Evolutionary conservation across 2,888 invertebrate genomes (phyloP).

Genomic region (Lottia scabra): DNA sequence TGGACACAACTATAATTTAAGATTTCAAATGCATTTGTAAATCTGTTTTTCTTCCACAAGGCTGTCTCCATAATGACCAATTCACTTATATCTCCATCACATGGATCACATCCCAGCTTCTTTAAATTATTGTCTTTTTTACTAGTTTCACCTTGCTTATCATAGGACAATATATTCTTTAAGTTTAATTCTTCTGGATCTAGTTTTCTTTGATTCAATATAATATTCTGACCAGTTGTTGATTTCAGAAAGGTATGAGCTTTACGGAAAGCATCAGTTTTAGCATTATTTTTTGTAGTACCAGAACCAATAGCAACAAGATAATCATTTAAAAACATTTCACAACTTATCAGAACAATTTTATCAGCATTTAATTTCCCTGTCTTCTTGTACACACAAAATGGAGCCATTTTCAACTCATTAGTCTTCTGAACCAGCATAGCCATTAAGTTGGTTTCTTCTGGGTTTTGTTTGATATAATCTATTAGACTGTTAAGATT

Average conservation of each 20-base stretch:
- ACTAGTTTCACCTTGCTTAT: neutral
- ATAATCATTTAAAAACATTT: neutral
- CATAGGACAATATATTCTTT: neutral
- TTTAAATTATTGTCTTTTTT: neutral
- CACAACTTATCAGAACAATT: neutral
- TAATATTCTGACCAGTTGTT: neutral
- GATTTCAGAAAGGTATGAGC: neutral
- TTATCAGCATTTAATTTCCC: neutral
- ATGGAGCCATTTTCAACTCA: neutral
- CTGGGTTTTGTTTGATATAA: neutral
- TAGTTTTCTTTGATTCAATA: neutral
- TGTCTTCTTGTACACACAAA: neutral
- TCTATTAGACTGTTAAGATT: neutral
- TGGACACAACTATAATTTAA: neutral
- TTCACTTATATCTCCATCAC: neutral
- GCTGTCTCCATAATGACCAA: neutral
- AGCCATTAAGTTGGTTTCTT: neutral
- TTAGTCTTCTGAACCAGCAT: neutral
- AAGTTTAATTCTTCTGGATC: neutral
- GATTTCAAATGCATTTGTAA: neutral
- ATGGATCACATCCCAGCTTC: neutral
- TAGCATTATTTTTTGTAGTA: neutral
- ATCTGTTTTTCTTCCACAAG: neutral
- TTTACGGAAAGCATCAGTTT: neutral
- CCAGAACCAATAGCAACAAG: neutral